Evolutionary conservation across 1,140 invertebrate species (phyloP).

Genomic region (Dendroctonus valens): DNA sequence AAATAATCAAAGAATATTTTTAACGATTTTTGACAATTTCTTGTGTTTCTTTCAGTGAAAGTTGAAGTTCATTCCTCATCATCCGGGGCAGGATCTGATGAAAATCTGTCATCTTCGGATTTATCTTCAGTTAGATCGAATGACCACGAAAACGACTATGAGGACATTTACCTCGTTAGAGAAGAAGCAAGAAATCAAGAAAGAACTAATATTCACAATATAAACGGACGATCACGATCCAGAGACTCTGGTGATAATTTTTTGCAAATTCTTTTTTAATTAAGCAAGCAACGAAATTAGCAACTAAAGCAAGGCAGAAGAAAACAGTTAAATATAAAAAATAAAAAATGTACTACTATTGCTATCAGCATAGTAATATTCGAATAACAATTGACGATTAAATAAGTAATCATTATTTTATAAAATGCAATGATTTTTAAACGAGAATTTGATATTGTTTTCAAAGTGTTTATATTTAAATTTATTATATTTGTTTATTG

Average conservation of each 20-base stretch:
- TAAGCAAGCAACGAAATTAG: slow-evolving; percentile 52
- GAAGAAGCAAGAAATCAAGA: slow-evolving; percentile 53
- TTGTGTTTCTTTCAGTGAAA: slow-evolving; percentile 54
- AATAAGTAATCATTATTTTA: too few relatives aligned
- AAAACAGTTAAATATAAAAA: neutral
- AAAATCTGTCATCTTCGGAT: slow-evolving; percentile 58
- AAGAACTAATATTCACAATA: slow-evolving; percentile 19
- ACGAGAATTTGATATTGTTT: neutral
- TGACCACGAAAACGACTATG: slow-evolving; percentile 67
- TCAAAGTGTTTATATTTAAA: neutral
- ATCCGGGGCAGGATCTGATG: slow-evolving; percentile 59
- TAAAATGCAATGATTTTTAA: neutral
- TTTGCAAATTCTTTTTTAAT: neutral
- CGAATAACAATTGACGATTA: too few relatives aligned
- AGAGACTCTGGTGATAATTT: slow-evolving; percentile 59
- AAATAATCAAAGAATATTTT: too few relatives aligned
- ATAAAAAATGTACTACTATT: too few relatives aligned
- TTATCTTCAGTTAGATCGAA: slow-evolving; percentile 53
- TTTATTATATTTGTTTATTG: slow-evolving; percentile 4
- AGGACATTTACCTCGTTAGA: slow-evolving; percentile 69
- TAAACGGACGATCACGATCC: slow-evolving; percentile 51
- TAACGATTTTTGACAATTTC: too few relatives aligned
- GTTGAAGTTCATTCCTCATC: slow-evolving; percentile 65
- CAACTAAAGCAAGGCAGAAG: too few relatives aligned
- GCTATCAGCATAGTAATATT: neutral